Base-by-base conservation (phyloP, 1,140 invertebrate species). In the Scaptodrosophila lebanonensis region DNA sequence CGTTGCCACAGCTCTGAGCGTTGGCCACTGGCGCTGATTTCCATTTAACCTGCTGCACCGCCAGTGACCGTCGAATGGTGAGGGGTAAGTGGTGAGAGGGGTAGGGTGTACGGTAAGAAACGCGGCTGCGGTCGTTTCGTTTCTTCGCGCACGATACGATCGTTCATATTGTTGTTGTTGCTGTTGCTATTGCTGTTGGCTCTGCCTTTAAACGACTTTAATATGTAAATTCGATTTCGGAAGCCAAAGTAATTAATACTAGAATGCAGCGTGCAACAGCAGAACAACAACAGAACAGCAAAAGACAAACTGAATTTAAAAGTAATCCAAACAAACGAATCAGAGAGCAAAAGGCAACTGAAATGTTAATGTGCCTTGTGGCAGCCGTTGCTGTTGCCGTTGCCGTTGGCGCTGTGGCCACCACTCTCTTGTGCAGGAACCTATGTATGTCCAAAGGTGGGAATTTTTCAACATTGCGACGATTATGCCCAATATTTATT, bases 161-260 rank as follows among this genome's bases (percentile, higher is more conserved):
- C 76, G 70, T 83, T 53, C 47, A 15, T 11, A 9, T 11, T 9
- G 47, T 17, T 50, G 53, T 8, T 30, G 47, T 11, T 9, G 38
- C 4, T 6, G 6, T 8, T 12, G 13, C 4, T 12, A 12, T 5
- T 5, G 35, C 15, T 6, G 35, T 8, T 6, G 35, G 4, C 35
- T n/a, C 58, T 83, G 66, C 66, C 66, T 73, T 63, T 64, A 84
- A 84, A 84, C 69, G 82, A 84, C 73, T 84, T 84, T 82, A 84
- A 84, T 84, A 84, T 84, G 82, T 84, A 84, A 84, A 84, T 84
- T 84, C 82, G 82, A 84, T 84, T 84, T 84, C 82, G 82, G 82
- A 84, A 84, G 82, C 82, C 75, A 84, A 84, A 84, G 82, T 84
- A 84, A 84, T 84, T 83, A 83, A 83, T 83, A 83, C 79, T 67